A percentile compares a stretch with the other conserved stretches of the same genome.
phyloP scores from a whole-genome alignment of 2,113 vertebrate genomes.

The Spea bombifrons region DNA sequence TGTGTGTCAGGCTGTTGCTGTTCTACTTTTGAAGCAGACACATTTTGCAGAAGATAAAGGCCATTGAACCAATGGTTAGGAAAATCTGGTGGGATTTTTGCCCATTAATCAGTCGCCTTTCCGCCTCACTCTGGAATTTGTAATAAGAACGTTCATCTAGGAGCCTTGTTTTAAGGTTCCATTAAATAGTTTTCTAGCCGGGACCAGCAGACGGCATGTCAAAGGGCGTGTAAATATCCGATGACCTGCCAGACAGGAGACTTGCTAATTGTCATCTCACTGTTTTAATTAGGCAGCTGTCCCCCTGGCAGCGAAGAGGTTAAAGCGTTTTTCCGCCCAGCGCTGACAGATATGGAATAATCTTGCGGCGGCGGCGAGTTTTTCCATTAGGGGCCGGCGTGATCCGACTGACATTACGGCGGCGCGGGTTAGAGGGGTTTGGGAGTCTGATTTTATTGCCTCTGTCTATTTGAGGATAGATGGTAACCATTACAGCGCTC shows the following conservation, averaged over 20 bases:
- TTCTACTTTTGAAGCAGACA: too few species aligned
- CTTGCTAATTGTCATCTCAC: constrained; percentile 1
- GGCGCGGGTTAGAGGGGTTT: not conserved
- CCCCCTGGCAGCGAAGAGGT: constrained; percentile 2
- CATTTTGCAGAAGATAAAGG: too few species aligned
- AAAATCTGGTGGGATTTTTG: too few species aligned
- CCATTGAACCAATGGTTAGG: too few species aligned
- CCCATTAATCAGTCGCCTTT: too few species aligned
- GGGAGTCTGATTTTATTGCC: constrained; percentile 23
- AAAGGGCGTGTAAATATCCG: too few species aligned
- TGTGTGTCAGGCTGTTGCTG: too few species aligned
- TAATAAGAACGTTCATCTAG: too few species aligned
- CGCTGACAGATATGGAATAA: constrained; percentile 5
- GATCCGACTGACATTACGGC: constrained; percentile 1
- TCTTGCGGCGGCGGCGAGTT: constrained; percentile 11
- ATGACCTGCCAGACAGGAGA: not conserved
- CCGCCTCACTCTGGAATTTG: too few species aligned
- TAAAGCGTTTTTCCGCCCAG: constrained; percentile 3
- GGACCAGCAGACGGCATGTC: too few species aligned
- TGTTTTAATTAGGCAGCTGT: not conserved
- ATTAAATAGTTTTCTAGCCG: too few species aligned
- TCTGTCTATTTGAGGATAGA: constrained; percentile 26
- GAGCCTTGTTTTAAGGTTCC: too few species aligned
- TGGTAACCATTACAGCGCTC: constrained; percentile 18
- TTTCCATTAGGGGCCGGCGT: constrained; percentile 5